Evolutionary conservation across 2,888 invertebrate species (phyloP), one percentile per base, ranked within the genome.

Genomic region (Urechis unicinctus): DNA sequence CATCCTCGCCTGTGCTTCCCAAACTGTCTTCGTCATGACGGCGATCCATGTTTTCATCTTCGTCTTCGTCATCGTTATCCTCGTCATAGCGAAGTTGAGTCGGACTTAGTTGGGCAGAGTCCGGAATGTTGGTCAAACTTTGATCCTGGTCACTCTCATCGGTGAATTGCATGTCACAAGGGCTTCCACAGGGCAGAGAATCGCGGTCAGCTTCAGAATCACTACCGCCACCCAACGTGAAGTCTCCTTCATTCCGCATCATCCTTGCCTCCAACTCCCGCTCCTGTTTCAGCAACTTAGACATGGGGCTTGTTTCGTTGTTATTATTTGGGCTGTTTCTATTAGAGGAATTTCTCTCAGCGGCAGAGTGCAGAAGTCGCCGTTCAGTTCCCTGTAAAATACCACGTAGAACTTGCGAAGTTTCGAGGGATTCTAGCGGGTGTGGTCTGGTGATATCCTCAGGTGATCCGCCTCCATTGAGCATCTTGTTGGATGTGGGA

Each of bases 361-460:
- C 36, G 36, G 9, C 36, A 17, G 36, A 36, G 36, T 36, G 9
- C 36, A 17, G 36, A 17, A n/a, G n/a, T n/a, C n/a, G n/a, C n/a
- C 17, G 36, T 13, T 91, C 91, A 71, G 88, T 87, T 67, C 87
- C 89, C 78, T 92, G 92, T 59, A 93, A 83, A 71, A 93, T 92
- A 78, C 90, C 91, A 59, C 92, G 85, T 68, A 93, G 83, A 85
- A 92, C 42, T 36, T 53, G n/a, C n/a, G n/a, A n/a, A n/a, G n/a
- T n/a, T n/a, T n/a, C n/a, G n/a, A n/a, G n/a, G n/a, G n/a, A n/a
- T n/a, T n/a, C n/a, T n/a, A n/a, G n/a, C n/a, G n/a, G n/a, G n/a
- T n/a, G n/a, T n/a, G n/a, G n/a, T n/a, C n/a, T n/a, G n/a, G n/a
- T n/a, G n/a, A n/a, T n/a, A n/a, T n/a, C n/a, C n/a, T n/a, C n/a